A percentile compares a stretch with the other conserved stretches of the same genome.
Evolutionary conservation across 1,140 invertebrate species (phyloP).

Genomic region (Ceratitis capitata): DNA sequence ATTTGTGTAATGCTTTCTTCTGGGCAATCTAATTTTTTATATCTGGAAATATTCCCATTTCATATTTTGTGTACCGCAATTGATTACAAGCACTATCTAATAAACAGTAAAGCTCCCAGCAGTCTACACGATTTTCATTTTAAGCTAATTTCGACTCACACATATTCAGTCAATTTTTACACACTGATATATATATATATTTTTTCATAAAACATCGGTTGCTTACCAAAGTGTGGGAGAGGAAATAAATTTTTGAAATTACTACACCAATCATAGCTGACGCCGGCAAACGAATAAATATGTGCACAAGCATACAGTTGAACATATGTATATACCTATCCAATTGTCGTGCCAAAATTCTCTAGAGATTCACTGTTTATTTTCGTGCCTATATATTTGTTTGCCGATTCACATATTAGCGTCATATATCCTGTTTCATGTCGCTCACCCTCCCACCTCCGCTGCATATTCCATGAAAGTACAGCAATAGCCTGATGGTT

Average conservation of each 20-base stretch:
- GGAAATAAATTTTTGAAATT: neutral
- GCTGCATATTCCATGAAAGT: neutral
- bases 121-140: neutral
- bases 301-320: neutral
- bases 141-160: neutral
- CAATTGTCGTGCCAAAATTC: neutral
- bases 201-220: neutral
- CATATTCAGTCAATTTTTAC: neutral
- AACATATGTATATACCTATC: too few species aligned
- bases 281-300: neutral
- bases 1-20: too few species aligned
- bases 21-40: too few species aligned
- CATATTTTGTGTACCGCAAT: too few species aligned
- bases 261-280: neutral
- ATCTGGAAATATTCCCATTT: too few species aligned
- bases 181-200: neutral
- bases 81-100: neutral
- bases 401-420: slow-evolving; percentile 6
- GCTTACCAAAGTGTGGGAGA: neutral
- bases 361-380: neutral
- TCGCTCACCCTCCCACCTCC: neutral
- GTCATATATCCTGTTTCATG: neutral
- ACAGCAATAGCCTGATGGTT: neutral
- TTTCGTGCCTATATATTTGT: neutral
- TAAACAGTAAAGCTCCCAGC: neutral